Evolutionary conservation across 1,140 invertebrate species (phyloP), one percentile per base, ranked within the genome.

Genomic region (Neodiprion fabricii): DNA sequence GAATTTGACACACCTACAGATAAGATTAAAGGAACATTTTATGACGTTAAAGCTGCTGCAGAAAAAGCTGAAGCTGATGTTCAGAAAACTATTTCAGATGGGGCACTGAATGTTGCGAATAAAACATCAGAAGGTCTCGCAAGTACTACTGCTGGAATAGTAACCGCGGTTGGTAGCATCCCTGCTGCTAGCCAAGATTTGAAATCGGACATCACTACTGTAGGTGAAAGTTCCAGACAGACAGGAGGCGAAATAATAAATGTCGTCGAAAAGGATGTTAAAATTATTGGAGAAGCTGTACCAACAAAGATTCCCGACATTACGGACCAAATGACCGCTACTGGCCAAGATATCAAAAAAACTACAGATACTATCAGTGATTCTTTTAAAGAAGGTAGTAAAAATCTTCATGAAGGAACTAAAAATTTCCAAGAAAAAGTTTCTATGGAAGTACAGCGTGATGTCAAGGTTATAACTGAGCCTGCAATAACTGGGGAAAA

Each of bases 11-110:
- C 73, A 1, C 83, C 82, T 0, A 74, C 50, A 10, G 83, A 84
- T 5, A 83, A 76, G 69, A 49, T 83, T 28, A 80, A 74, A 40
- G 74, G 81, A 1, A 78, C 79, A 9, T 82, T 79, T 0, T 84
- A 84, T 23, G 75, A 84, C 9, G 71, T 84, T 8, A 48, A 75
- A 2, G 70, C 73, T n/a, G 72, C 73, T 0, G 74, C 72, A 0
- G 10, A 23, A 4, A 73, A 74, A 28, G 49, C 65, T 4, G n/a
- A 48, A 1, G 67, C 66, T 9, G 76, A 28, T 28, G 67, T 50
- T 12, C 12, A 21, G 73, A 74, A 70, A 21, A 70, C 53, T 7
- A 17, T 61, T 8, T 53, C 50, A 66, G 21, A 21, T 12, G n/a
- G 3, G 14, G 68, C 0, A 76, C 66, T 47, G 68, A 70, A 48